Base-by-base conservation (phyloP, 2,113 vertebrate species). In the Theristicus caerulescens region DNA sequence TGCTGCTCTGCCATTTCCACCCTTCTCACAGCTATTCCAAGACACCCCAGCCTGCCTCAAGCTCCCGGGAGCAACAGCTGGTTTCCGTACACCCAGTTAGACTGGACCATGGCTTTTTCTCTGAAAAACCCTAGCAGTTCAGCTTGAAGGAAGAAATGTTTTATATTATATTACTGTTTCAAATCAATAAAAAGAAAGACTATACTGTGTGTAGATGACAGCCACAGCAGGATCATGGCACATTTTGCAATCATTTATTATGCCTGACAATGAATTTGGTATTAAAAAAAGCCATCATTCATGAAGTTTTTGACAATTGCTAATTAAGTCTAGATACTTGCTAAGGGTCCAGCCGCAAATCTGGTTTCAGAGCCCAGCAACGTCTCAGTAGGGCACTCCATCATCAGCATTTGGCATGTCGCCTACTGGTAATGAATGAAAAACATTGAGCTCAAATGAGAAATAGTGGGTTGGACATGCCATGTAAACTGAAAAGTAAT, bases 331-430 rank as follows among this genome's bases (percentile, higher is more conserved):
- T 91, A 57, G 86, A 65, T 93, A 76, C 80, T 93, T 5, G 11
- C 54, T 92, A 82, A 70, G 83, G 67, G 86, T 79, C 70, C 91
- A 82, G 86, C 77, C 81, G 71, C 84, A 96, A 94, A 87, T 82
- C 93, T 91, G 84, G 77, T 61, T 91, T 72, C 84, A 87, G 89
- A 96, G 81, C 87, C 70, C 89, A 61, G 93, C 91, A 76, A 11
- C 49, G 81, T 87, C 94, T 94, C 90, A 9, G 87, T 12, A 87
- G 94, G 94, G 87, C 87, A 61, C 84, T 96, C 87, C 93, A 93
- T 96, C 95, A 93, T 49, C 94, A 78, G 73, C 70, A 29, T 69
- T 42, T 96, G 94, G 91, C 92, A 59, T 2, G 16, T 46, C 77
- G 83, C 94, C 87, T 77, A 7, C 82, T 81, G 13, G 24, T 65